Conservation (phyloP, 1,140 invertebrate genomes). For the Lethrus apterus region DNA sequence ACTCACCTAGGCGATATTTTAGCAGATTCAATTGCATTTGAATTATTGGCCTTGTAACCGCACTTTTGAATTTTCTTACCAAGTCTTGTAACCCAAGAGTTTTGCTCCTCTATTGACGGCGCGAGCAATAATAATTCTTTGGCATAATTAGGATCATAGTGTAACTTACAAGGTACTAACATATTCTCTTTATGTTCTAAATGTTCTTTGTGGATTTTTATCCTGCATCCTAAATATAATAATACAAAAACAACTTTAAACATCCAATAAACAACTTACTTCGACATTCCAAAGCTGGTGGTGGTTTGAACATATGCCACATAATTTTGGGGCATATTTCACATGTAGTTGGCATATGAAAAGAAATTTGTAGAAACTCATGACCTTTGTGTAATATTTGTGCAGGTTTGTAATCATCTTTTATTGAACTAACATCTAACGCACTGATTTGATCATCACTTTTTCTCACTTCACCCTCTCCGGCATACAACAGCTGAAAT, state of each 20-base stretch:
- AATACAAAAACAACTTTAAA: conserved; percentile 7
- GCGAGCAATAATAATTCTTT: conserved; percentile 88
- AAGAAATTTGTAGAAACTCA: conserved; percentile 92
- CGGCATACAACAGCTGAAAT: conserved; percentile 92
- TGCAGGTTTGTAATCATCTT: conserved; percentile 63
- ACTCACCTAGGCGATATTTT: conserved; percentile 42
- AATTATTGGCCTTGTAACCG: conserved; percentile 83
- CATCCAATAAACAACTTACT: too few relatives aligned
- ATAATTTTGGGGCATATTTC: conserved; percentile 95
- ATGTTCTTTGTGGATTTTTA: conserved; percentile 96
- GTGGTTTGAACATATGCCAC: conserved; percentile 95
- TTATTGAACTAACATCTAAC: conserved; percentile 42
- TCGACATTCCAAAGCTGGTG: conserved; percentile 92
- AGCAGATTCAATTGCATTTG: conserved; percentile 40
- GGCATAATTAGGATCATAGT: conserved; percentile 87
- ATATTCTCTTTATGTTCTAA: conserved; percentile 75
- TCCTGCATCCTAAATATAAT: conserved; percentile 73
- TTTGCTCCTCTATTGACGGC: conserved; percentile 76
- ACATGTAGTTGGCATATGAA: conserved; percentile 96
- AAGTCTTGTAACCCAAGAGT: conserved; percentile 84
- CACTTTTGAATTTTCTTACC: conserved; percentile 89
- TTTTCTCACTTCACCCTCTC: conserved; percentile 84
- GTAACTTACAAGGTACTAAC: conserved; percentile 85
- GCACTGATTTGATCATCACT: conserved; percentile 59
- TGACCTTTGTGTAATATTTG: conserved; percentile 88